These are phyloP conservation scores for Drosophila pseudotalamancana DNA, from an alignment of 2,888 invertebrate genomes.

Conservation along the genomic window DNA sequence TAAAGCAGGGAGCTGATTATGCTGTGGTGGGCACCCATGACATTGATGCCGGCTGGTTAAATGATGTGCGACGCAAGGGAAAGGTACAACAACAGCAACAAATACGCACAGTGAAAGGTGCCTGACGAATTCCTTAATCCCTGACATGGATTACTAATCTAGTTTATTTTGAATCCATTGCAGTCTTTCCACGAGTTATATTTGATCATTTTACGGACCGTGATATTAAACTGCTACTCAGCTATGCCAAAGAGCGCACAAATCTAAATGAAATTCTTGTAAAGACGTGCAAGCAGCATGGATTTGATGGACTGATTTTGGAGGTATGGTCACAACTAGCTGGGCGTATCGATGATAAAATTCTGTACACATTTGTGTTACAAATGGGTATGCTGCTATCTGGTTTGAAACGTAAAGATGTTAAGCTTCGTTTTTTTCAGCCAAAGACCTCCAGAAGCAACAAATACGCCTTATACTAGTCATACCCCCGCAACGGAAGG, in stretches of 20 bases:
- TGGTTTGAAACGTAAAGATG: too few relatives aligned
- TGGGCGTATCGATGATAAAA: slow-evolving; percentile 86
- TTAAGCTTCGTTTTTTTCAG: too few relatives aligned
- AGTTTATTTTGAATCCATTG: slow-evolving; percentile 62
- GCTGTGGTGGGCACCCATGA: slow-evolving; percentile 91
- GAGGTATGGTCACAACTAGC: slow-evolving; percentile 96
- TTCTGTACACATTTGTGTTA: slow-evolving; percentile 88
- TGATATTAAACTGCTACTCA: slow-evolving; percentile 90
- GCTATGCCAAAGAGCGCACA: slow-evolving; percentile 88
- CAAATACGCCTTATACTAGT: slow-evolving; percentile 89
- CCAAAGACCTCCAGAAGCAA: slow-evolving; percentile 86
- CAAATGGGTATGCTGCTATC: too few relatives aligned
- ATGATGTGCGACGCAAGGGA: slow-evolving; percentile 87
- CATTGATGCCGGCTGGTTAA: slow-evolving; percentile 93
- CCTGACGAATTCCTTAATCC: background rate
- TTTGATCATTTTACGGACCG: slow-evolving; percentile 93
- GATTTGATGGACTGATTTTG: slow-evolving; percentile 95
- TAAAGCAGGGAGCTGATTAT: slow-evolving; percentile 87
- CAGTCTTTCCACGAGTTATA: slow-evolving; percentile 94
- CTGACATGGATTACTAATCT: background rate
- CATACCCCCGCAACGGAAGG: slow-evolving; percentile 89
- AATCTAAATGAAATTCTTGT: slow-evolving; percentile 89
- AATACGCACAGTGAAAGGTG: slow-evolving; percentile 54
- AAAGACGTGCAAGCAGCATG: slow-evolving; percentile 89
- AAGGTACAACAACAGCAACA: slow-evolving; percentile 53